These are phyloP conservation scores for Saccopteryx leptura DNA, from an alignment of 2,113 vertebrate species.

Conservation along the genomic window DNA sequence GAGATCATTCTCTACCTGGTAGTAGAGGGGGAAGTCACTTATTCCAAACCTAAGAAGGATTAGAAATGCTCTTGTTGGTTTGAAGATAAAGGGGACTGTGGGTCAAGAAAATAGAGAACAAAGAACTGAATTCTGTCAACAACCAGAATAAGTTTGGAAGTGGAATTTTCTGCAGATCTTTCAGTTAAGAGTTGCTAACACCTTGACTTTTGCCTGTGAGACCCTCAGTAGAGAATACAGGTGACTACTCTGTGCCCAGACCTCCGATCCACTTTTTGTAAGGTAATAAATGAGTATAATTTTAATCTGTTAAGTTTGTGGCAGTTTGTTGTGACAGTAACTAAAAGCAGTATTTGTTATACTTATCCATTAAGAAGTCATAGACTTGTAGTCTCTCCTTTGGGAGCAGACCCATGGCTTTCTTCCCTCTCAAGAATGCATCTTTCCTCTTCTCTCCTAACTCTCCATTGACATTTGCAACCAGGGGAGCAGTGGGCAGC, in stretches of 20 bases:
- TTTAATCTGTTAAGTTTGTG: constrained; percentile 34
- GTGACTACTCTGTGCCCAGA: background rate
- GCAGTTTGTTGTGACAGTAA: background rate
- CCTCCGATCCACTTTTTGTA: background rate
- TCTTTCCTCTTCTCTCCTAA: too few relatives aligned
- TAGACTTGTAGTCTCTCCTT: background rate
- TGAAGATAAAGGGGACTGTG: background rate
- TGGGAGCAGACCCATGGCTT: too few relatives aligned
- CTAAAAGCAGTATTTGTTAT: background rate
- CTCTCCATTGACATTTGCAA: too few relatives aligned
- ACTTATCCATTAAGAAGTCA: background rate
- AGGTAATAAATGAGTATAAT: background rate
- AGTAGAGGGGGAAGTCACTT: background rate
- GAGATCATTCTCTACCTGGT: background rate
- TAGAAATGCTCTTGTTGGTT: background rate
- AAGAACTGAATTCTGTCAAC: constrained; percentile 5
- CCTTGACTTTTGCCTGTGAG: background rate
- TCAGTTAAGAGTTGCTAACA: background rate
- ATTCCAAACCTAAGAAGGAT: constrained; percentile 6
- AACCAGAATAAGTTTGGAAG: background rate
- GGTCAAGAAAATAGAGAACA: background rate
- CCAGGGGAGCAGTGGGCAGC: too few relatives aligned
- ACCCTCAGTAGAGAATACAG: constrained; percentile 2
- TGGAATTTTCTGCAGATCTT: background rate
- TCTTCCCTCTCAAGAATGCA: too few relatives aligned